phyloP scores from a whole-genome alignment of 2,888 invertebrate genomes.

The Hipparchia semele region DNA sequence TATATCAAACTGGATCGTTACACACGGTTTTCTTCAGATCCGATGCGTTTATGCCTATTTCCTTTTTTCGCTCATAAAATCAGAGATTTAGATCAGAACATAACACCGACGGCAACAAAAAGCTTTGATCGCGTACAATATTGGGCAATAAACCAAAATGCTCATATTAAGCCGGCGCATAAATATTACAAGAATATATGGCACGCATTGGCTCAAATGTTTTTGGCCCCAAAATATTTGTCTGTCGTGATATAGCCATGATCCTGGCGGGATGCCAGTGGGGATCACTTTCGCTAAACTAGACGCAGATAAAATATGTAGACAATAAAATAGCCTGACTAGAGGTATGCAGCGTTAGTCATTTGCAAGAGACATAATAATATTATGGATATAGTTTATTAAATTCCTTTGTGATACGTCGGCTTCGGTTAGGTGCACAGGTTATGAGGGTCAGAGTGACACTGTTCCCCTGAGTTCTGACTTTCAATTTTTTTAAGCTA shows the following conservation, averaged over 20 bases:
- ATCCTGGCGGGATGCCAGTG: slow-evolving; percentile 70
- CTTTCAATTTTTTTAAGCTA: too few species aligned
- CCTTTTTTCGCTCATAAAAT: slow-evolving; percentile 14
- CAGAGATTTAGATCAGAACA: slow-evolving; percentile 21
- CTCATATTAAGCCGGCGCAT: slow-evolving; percentile 68
- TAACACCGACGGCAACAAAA: slow-evolving; percentile 16
- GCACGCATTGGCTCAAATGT: slow-evolving; percentile 64
- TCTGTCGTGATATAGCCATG: slow-evolving; percentile 61
- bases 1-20: background rate
- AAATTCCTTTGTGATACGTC: background rate
- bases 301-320: slow-evolving; percentile 62
- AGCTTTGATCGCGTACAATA: slow-evolving; percentile 23
- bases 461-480: too few species aligned
- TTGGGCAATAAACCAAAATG: slow-evolving; percentile 60
- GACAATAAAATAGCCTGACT: slow-evolving; percentile 28
- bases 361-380: background rate
- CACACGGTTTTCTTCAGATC: background rate
- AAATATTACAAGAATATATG: slow-evolving; percentile 72
- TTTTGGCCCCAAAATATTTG: slow-evolving; percentile 77
- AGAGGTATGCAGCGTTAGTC: slow-evolving; percentile 24
- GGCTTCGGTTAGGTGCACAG: background rate
- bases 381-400: background rate
- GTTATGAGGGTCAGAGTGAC: background rate
- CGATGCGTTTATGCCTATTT: background rate
- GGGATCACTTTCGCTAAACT: slow-evolving; percentile 77